Conservation (phyloP, 2,888 invertebrate species). For the Dusona sp. region DNA sequence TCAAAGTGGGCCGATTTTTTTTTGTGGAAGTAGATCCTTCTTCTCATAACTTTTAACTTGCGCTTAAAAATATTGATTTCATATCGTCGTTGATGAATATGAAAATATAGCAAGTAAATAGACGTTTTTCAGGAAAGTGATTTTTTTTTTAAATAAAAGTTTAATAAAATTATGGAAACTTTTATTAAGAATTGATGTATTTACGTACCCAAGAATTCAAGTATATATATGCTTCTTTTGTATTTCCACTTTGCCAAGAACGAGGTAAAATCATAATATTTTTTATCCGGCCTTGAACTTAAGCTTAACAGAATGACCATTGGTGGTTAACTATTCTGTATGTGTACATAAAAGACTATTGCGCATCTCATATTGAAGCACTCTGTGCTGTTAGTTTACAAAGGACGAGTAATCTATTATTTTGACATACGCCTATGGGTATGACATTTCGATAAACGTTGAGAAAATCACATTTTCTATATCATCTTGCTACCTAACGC, state of each 20-base stretch:
- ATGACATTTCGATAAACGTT: not conserved
- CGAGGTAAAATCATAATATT: not conserved
- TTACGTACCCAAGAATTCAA: not conserved
- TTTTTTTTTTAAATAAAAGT: no score
- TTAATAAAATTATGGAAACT: not conserved
- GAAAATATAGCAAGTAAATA: no score
- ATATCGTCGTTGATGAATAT: no score
- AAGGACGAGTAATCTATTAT: slow-evolving; percentile 3
- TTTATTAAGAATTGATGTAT: no score
- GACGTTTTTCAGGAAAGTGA: no score
- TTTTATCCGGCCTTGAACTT: not conserved
- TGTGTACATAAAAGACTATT: not conserved
- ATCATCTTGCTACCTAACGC: not conserved
- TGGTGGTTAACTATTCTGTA: not conserved
- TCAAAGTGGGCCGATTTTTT: no score
- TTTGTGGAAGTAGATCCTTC: no score
- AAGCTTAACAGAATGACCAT: not conserved
- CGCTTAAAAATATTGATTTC: no score
- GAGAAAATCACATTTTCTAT: not conserved
- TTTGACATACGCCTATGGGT: not conserved
- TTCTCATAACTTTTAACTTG: no score
- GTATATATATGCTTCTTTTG: not conserved
- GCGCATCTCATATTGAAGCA: not conserved
- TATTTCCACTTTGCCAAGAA: not conserved
- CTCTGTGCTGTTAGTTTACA: not conserved